These are phyloP conservation scores for Tuta absoluta DNA, from an alignment of 2,888 invertebrate genomes.

Conservation along the genomic window DNA sequence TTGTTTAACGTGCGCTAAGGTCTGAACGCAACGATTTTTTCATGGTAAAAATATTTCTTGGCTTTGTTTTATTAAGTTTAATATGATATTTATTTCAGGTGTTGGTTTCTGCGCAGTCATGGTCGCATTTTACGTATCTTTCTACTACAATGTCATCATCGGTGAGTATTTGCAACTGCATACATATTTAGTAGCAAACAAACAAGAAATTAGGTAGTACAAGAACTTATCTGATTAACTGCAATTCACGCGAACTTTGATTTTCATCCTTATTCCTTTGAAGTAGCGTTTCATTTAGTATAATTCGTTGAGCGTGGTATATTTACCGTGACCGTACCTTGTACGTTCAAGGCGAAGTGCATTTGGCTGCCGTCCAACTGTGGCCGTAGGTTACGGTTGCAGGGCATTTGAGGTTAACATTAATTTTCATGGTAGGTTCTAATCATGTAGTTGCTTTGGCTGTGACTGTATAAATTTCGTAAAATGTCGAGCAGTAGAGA, in stretches of 20 bases:
- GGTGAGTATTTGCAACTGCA: constrained; percentile 69
- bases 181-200: constrained; percentile 14
- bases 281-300: background rate
- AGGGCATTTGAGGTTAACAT: background rate
- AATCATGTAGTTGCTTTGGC: background rate
- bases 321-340: background rate
- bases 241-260: background rate
- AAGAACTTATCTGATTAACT: background rate
- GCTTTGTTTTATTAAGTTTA: too few species aligned
- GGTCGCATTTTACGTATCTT: constrained; percentile 90
- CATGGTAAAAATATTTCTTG: too few species aligned
- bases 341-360: constrained; percentile 20
- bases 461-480: background rate
- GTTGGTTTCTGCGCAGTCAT: constrained; percentile 90
- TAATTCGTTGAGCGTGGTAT: background rate
- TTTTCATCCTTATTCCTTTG: background rate
- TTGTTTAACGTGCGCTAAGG: too few species aligned
- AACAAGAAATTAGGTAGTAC: too few species aligned
- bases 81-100: constrained; percentile 69
- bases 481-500: background rate
- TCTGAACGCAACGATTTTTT: too few species aligned
- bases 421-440: background rate
- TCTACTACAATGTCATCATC: constrained; percentile 93
- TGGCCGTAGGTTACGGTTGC: constrained; percentile 4
- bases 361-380: constrained; percentile 44